These are phyloP conservation scores for Styela clava DNA, from an alignment of 23 tunicate genomes.

Conservation along the genomic window DNA sequence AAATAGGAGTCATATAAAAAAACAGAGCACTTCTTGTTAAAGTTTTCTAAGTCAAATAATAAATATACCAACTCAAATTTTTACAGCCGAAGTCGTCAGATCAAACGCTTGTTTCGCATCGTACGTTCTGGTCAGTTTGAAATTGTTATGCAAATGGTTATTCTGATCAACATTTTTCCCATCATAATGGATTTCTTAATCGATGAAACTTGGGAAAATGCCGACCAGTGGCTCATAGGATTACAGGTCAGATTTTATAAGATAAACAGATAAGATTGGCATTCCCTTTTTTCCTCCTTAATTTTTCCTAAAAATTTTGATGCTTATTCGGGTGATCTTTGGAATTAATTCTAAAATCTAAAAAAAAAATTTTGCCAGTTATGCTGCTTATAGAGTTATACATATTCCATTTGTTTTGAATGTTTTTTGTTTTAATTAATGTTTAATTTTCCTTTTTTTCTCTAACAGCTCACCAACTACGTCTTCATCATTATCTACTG, in stretches of 20 bases:
- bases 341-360: neutral
- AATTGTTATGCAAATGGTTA: constrained; percentile 68
- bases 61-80: neutral
- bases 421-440: too few relatives aligned
- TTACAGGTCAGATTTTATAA: constrained; percentile 46
- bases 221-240: constrained; percentile 45
- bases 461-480: constrained; percentile 55
- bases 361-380: too few relatives aligned
- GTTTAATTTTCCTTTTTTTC: too few relatives aligned
- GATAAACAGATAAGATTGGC: too few relatives aligned
- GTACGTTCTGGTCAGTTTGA: constrained; percentile 53
- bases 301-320: neutral
- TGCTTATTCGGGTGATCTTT: neutral
- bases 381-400: too few relatives aligned
- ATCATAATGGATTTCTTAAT: constrained; percentile 59
- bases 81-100: constrained; percentile 43
- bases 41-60: too few relatives aligned
- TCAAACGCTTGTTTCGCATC: constrained; percentile 50
- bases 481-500: constrained; percentile 56
- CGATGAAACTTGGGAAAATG: constrained; percentile 62
- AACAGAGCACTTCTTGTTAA: too few relatives aligned
- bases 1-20: too few relatives aligned
- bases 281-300: too few relatives aligned
- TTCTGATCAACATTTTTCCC: constrained; percentile 64
- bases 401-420: too few relatives aligned